Percentiles rank a stretch among this genome's conserved stretches.
phyloP scores from a whole-genome alignment of 2,113 vertebrate genomes.

The Malurus elegans region DNA sequence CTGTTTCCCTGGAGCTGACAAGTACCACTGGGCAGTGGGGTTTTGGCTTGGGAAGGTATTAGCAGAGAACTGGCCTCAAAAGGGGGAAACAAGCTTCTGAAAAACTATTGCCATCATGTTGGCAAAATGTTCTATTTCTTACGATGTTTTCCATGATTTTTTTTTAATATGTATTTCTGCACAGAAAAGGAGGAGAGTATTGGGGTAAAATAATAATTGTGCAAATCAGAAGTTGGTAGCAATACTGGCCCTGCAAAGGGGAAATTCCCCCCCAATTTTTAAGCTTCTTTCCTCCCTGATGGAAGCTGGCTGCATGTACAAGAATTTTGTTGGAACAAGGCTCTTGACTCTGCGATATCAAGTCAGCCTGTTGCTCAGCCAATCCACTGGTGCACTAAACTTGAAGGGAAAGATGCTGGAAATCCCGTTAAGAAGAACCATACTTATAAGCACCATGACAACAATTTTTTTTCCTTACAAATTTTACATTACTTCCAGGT shows the following conservation, averaged over 20 bases:
- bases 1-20: background rate
- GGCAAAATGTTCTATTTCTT: background rate
- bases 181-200: background rate
- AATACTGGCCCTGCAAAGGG: background rate
- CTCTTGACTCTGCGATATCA: background rate
- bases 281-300: background rate
- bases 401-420: background rate
- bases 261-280: background rate
- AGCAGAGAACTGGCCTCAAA: background rate
- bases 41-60: background rate
- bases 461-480: background rate
- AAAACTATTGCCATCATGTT: background rate
- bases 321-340: background rate
- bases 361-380: background rate
- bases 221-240: background rate
- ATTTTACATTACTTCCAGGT: background rate
- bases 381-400: background rate
- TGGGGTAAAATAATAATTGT: background rate
- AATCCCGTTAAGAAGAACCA: background rate
- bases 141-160: background rate
- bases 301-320: background rate
- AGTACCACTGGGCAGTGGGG: accelerated
- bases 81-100: background rate
- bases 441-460: background rate
- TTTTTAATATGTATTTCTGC: background rate